Evolutionary conservation across 2,113 vertebrate species (phyloP).

Genomic region (Hyperoodon ampullatus): DNA sequence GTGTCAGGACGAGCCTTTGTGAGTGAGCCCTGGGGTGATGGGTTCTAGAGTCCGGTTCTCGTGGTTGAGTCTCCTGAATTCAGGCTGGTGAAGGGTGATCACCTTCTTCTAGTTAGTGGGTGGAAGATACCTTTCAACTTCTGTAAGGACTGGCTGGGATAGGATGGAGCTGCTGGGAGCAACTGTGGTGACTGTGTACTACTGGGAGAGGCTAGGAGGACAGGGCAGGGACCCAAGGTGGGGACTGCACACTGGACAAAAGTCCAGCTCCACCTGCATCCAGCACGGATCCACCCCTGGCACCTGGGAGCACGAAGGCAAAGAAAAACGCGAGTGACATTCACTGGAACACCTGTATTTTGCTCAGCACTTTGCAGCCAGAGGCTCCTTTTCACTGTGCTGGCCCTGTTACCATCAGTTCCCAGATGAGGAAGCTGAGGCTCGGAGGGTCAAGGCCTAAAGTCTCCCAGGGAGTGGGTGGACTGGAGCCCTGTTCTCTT

Average conservation of each 20-base stretch:
- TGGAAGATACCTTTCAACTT: not conserved
- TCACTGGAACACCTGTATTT: accelerated
- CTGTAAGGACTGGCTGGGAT: not conserved
- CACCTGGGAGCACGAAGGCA: not conserved
- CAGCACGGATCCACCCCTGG: too few relatives aligned
- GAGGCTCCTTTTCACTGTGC: not conserved
- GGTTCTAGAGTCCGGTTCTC: not conserved
- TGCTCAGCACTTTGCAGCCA: accelerated
- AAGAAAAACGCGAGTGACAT: accelerated
- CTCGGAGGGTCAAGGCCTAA: not conserved
- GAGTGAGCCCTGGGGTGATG: not conserved
- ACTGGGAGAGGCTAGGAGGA: not conserved
- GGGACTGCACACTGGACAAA: not conserved
- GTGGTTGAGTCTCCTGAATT: not conserved
- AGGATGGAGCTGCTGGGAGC: not conserved
- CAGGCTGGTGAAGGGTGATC: not conserved
- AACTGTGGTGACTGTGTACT: too few relatives aligned
- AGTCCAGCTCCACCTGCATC: not conserved
- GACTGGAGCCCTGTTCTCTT: accelerated
- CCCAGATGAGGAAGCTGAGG: not conserved
- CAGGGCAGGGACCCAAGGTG: not conserved
- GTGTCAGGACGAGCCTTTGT: not conserved
- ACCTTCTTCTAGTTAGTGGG: not conserved
- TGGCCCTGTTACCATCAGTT: not conserved
- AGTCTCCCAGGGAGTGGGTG: not conserved